These are phyloP conservation scores for Oreortyx pictus DNA, from an alignment of 2,797 vertebrate species.

Conservation along the genomic window DNA sequence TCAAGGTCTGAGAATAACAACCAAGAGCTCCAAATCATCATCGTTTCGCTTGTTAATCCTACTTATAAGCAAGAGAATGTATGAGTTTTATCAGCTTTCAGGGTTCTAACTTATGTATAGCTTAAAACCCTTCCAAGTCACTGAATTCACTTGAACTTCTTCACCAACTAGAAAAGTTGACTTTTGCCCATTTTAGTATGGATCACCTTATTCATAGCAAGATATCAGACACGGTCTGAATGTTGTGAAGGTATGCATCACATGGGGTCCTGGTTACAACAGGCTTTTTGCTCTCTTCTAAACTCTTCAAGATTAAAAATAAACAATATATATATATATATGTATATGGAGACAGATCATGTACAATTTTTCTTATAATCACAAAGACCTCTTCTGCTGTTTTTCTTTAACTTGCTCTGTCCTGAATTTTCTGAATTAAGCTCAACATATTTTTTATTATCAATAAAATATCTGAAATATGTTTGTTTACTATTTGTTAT, in stretches of 20 bases:
- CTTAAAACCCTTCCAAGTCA: not conserved
- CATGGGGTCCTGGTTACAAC: not conserved
- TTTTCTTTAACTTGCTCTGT: not conserved
- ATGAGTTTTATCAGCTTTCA: not conserved
- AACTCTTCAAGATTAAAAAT: not conserved
- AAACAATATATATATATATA: not conserved
- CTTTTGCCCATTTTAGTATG: not conserved
- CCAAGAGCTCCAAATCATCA: not conserved
- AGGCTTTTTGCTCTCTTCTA: not conserved
- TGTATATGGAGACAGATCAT: not conserved
- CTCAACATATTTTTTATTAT: not conserved
- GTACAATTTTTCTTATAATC: not conserved
- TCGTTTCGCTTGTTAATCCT: not conserved
- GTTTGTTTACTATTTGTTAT: not conserved
- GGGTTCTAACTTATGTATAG: not conserved
- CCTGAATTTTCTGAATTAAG: not conserved
- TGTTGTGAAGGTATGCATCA: not conserved
- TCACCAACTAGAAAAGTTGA: not conserved
- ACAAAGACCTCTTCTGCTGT: not conserved
- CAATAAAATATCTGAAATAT: not conserved
- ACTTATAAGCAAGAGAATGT: not conserved
- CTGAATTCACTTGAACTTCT: not conserved
- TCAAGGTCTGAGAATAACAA: not conserved
- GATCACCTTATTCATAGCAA: not conserved
- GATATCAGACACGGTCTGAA: not conserved